Percentiles rank a stretch among this genome's conserved stretches.
These are phyloP conservation scores for Apamea crenata DNA, from an alignment of 2,888 invertebrate genomes.

Conservation along the genomic window DNA sequence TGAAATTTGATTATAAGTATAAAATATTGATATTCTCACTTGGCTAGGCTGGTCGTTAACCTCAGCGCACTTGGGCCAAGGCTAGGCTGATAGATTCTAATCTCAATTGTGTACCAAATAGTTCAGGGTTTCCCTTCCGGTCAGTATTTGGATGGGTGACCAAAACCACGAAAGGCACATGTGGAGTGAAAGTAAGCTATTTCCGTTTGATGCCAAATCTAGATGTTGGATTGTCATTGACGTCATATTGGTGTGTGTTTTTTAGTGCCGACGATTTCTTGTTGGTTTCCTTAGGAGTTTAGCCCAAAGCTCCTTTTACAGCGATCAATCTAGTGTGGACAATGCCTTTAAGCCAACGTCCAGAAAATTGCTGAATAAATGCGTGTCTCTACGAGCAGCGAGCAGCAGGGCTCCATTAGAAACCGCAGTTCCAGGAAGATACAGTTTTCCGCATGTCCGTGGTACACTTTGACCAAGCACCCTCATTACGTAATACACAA, in stretches of 20 bases:
- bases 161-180: conserved; percentile 11
- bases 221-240: not conserved
- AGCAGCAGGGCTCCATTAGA: not conserved
- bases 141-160: conserved; percentile 40
- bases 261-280: not conserved
- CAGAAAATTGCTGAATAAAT: not conserved
- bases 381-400: not conserved
- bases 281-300: not conserved
- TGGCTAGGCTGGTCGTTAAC: not conserved
- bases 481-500: too few species aligned
- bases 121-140: conserved; percentile 41
- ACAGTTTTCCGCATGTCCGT: not conserved
- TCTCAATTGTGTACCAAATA: conserved; percentile 1
- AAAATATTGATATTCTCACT: not conserved
- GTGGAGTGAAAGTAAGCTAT: conserved; percentile 38
- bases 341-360: not conserved
- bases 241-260: not conserved
- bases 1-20: too few species aligned
- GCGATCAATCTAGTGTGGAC: not conserved
- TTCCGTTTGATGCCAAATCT: conserved; percentile 30
- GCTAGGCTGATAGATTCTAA: conserved; percentile 3
- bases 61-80: not conserved
- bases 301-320: not conserved
- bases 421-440: not conserved
- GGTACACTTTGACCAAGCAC: too few species aligned